Base-by-base conservation (phyloP, 1,140 invertebrate genomes). In the Araneus ventricosus region DNA sequence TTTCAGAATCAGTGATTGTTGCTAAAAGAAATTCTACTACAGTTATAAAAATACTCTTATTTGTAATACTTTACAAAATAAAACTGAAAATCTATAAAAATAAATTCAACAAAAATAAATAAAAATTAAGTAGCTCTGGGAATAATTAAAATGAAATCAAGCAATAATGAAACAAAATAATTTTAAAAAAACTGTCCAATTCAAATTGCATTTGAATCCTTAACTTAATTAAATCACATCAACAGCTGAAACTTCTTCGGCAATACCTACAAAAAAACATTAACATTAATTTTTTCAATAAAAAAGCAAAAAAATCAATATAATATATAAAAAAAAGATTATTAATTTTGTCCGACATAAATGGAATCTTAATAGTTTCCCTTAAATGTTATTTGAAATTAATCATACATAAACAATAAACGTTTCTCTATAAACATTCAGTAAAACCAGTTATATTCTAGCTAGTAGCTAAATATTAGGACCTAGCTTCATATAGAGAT, bases 171-270 rank as follows among this genome's bases (percentile, higher is more conserved):
- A 75, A 17, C 6, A 75, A 84, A 45, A 45, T 34, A 52, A 52
- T 52, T n/a, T n/a, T 87, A 63, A 34, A 37, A 4, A 86, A 27
- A 61, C 30, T 14, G 85, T 0, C 8, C 20, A 87, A 45, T 37
- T 20, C 22, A 37, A 45, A 45, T 14, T 1, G 10, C 17, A 22
- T 14, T 22, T 14, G 24, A 24, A 22, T 87, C 8, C 8, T 88
- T 39, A 39, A 5, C 57, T 37, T 0, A 80, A 10, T 84, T 63
- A 93, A 41, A 94, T 57, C 14, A 96, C 90, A 87, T 96, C 95
- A n/a, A 96, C 17, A 27, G 96, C 95, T 37, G 96, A 95, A 5
- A 96, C 95, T 94, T 96, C 95, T 94, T 96, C 95, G 10, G 95
- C 96, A 90, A 96, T 95, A 86, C 93, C 94, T 94, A 37, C 4